Percentiles rank a stretch among this genome's conserved stretches.
These are phyloP conservation scores for Ataeniobius toweri DNA, from an alignment of 2,797 vertebrate species.

Conservation along the genomic window DNA sequence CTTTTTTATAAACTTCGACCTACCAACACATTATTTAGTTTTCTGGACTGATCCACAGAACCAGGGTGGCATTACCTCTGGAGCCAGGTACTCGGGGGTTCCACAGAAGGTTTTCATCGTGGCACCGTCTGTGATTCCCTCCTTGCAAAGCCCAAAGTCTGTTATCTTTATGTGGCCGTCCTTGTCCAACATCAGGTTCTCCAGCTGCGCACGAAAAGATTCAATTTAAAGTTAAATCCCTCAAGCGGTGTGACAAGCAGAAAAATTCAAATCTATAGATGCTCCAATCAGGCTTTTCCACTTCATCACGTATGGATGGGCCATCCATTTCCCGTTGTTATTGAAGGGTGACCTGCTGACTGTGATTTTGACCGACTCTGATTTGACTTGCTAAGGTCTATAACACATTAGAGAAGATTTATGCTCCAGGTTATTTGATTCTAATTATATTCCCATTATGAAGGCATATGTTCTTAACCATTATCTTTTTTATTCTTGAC, in stretches of 20 bases:
- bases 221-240: slow-evolving; percentile 19
- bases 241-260: neutral
- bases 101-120: slow-evolving; percentile 98
- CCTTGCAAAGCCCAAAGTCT: slow-evolving; percentile 96
- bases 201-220: slow-evolving; percentile 80
- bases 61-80: slow-evolving; percentile 81
- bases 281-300: neutral
- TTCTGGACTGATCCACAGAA: neutral
- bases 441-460: neutral
- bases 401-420: neutral
- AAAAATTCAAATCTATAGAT: neutral
- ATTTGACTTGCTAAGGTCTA: neutral
- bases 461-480: neutral
- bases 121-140: slow-evolving; percentile 92
- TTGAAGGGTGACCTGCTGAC: neutral
- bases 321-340: neutral
- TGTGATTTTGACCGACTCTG: neutral
- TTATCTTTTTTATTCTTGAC: neutral
- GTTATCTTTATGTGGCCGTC: slow-evolving; percentile 97
- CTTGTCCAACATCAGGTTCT: slow-evolving; percentile 96
- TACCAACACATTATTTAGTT: neutral
- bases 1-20: neutral
- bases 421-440: neutral
- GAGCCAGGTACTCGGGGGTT: slow-evolving; percentile 94
- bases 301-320: neutral